Conservation (phyloP, 2,797 vertebrate species). For the Xyrichtys novacula region DNA sequence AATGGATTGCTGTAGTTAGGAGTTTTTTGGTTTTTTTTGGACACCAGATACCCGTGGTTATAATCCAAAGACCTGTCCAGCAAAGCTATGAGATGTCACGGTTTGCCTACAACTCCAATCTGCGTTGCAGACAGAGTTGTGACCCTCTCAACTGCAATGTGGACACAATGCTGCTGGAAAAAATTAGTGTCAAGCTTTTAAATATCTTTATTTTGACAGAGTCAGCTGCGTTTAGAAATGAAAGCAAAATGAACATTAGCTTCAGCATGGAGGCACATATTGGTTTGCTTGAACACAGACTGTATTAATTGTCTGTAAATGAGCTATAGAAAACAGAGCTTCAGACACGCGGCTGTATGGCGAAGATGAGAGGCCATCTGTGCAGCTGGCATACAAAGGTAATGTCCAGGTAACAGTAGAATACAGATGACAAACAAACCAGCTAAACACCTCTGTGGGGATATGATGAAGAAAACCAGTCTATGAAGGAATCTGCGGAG, state of each 20-base stretch:
- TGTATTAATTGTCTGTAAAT: constrained; percentile 37
- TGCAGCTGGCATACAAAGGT: constrained; percentile 55
- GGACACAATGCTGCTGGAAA: background rate
- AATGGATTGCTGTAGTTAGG: constrained; percentile 25
- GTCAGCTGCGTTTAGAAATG: background rate
- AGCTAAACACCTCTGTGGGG: constrained; percentile 32
- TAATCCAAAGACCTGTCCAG: constrained; percentile 34
- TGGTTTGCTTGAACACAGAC: constrained; percentile 28
- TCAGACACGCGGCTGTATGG: constrained; percentile 11
- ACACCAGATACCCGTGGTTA: constrained; percentile 29
- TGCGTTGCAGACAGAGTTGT: constrained; percentile 14
- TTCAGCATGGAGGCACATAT: background rate
- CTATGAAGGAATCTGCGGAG: constrained; percentile 57
- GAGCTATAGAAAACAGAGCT: constrained; percentile 20
- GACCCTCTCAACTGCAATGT: constrained; percentile 7
- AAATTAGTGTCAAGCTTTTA: background rate
- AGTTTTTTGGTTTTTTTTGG: constrained; percentile 27
- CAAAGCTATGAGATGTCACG: constrained; percentile 19
- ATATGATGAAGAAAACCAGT: constrained; percentile 30
- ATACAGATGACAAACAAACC: constrained; percentile 46
- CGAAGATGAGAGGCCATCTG: constrained; percentile 51
- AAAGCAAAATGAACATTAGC: background rate
- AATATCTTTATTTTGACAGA: background rate
- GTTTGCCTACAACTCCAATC: constrained; percentile 23
- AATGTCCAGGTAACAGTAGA: constrained; percentile 49